Evolutionary conservation across 2,888 invertebrate genomes (phyloP), one percentile per base, ranked within the genome.

Genomic region (Dynastes grantii): DNA sequence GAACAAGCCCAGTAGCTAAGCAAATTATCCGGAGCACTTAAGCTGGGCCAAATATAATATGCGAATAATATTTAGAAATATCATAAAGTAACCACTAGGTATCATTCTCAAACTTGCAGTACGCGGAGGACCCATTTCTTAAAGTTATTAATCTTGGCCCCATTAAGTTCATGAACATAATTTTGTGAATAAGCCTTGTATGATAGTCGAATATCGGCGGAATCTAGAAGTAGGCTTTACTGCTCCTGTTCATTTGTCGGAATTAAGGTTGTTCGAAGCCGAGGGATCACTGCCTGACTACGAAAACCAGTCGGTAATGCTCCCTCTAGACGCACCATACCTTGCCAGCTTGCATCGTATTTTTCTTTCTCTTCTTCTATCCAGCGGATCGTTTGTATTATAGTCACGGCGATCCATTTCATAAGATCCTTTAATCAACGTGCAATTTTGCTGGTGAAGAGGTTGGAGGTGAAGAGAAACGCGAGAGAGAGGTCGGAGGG

Each of bases 381-480:
- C 3, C 1, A 16, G 53, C 79, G 53, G 70, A 16, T 76, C 79
- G 58, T 79, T 79, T 64, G 77, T 77, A 79, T 64, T 79, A 77
- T 71, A 71, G 79, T 79, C 79, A 79, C 79, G 79, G 64, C 63
- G 76, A 70, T 75, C 79, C 58, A 79, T 79, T 79, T 75, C 77
- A 76, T 77, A 77, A 55, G 79, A 75, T 76, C 79, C 75, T 77
- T 79, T 79, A 79, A 79, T 79, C 79, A 77, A 77, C 76, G 67
- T 65, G 75, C 67, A 73, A 79, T 79, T 79, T 79, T 68, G 55
- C 78, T 64, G 51, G 45, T 11, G 73, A 73, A 22, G 40, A 9
- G 61, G n/a, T 16, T 8, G 55, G 27, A 16, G 70, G 29, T 29
- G 55, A 16, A 32, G 37, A n/a, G 55, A 53, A 68, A 37, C 29